Evolutionary conservation across 2,113 vertebrate genomes (phyloP).

Genomic region (Pipa parva): DNA sequence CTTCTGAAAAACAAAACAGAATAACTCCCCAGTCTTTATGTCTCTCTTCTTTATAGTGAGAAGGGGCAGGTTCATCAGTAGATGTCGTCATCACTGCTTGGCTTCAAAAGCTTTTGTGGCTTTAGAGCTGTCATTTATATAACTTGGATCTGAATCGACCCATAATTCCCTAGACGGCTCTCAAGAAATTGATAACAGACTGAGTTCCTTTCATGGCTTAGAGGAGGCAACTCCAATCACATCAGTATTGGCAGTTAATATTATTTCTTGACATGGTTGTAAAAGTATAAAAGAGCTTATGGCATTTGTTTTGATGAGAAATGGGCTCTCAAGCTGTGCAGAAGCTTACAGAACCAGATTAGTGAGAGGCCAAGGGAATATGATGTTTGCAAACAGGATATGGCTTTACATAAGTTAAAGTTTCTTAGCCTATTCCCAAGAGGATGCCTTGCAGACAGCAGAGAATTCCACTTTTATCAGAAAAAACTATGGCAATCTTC

Average conservation of each 20-base stretch:
- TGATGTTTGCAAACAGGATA: conserved; percentile 75
- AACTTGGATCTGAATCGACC: conserved; percentile 76
- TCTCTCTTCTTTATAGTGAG: conserved; percentile 64
- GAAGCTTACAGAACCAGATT: conserved; percentile 66
- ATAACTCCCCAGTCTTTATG: conserved; percentile 64
- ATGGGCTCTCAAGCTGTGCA: conserved; percentile 69
- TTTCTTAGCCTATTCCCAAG: conserved; percentile 62
- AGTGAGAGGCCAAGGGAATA: conserved; percentile 68
- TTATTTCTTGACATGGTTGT: conserved; percentile 73
- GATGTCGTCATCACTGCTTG: conserved; percentile 70
- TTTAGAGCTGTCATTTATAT: conserved; percentile 89
- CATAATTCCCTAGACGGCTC: conserved; percentile 74
- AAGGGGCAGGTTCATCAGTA: conserved; percentile 67
- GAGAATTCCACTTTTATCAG: conserved; percentile 76
- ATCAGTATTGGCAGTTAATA: conserved; percentile 75
- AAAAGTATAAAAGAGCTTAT: conserved; percentile 74
- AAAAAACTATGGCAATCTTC: conserved; percentile 57
- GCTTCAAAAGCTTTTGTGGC: conserved; percentile 78
- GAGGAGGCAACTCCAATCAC: conserved; percentile 70
- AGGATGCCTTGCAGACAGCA: conserved; percentile 68
- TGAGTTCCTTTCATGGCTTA: conserved; percentile 66
- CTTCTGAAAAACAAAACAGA: conserved; percentile 65
- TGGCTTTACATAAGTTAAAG: conserved; percentile 73
- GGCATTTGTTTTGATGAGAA: conserved; percentile 77
- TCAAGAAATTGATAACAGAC: conserved; percentile 87